Percentiles rank a stretch among this genome's conserved stretches.
Conservation (phyloP, 1,140 invertebrate species). For the Condylostylus longicornis region DNA sequence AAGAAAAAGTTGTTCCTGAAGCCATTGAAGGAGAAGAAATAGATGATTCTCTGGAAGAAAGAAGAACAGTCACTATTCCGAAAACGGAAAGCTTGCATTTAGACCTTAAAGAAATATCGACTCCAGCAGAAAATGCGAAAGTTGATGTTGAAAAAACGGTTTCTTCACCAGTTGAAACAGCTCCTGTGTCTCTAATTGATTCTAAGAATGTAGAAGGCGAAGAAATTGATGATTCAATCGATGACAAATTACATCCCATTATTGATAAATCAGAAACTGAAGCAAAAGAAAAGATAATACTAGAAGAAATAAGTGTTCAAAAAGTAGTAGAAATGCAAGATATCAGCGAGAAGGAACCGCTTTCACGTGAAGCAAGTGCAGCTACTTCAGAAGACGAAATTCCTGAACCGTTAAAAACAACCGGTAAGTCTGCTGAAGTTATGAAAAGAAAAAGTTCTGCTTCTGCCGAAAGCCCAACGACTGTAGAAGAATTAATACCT, state of each 20-base stretch:
- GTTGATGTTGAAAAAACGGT: neutral
- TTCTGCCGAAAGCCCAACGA: conserved; percentile 25
- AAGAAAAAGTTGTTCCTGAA: neutral
- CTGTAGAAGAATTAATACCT: conserved; percentile 29
- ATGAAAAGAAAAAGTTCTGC: conserved; percentile 21
- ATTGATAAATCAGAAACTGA: neutral
- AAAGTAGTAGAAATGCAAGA: neutral
- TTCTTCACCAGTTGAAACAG: neutral
- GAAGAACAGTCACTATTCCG: neutral
- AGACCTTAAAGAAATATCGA: neutral
- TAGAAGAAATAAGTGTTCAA: neutral
- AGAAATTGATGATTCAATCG: neutral
- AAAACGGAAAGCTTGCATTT: no score
- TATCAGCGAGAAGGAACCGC: neutral
- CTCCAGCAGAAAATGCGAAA: neutral
- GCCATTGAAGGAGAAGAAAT: no score
- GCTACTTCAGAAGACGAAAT: conserved; percentile 28
- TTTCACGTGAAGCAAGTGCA: conserved; percentile 18
- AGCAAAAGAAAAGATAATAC: neutral
- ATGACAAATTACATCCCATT: neutral
- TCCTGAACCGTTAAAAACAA: conserved; percentile 11
- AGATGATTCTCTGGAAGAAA: neutral
- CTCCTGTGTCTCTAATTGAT: no score
- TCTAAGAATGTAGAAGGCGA: no score
- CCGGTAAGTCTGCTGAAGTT: neutral